These are phyloP conservation scores for Lasioglossum oenotherae DNA, from an alignment of 2,888 invertebrate species.

Conservation along the genomic window DNA sequence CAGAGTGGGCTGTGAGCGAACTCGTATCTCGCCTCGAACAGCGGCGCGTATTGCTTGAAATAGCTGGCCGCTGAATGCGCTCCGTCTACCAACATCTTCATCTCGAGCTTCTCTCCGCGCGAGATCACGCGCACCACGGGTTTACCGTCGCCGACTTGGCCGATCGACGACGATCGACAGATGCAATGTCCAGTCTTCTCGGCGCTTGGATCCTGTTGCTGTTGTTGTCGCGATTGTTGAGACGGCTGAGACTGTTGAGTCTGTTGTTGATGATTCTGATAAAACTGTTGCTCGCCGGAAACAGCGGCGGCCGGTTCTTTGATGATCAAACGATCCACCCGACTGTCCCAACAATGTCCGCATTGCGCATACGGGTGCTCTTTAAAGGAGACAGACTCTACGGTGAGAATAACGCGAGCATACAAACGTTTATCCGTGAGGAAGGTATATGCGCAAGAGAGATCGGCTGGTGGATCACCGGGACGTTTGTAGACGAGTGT, in stretches of 20 bases:
- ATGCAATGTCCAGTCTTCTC: constrained; percentile 89
- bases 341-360: constrained; percentile 92
- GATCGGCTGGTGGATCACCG: constrained; percentile 89
- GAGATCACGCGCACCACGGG: constrained; percentile 90
- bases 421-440: constrained; percentile 93
- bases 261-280: constrained; percentile 23
- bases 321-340: constrained; percentile 92
- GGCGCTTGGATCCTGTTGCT: not conserved
- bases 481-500: constrained; percentile 94
- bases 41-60: constrained; percentile 93
- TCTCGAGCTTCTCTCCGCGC: constrained; percentile 91
- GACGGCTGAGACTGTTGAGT: not conserved
- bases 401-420: constrained; percentile 92
- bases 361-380: constrained; percentile 87
- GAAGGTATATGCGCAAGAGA: constrained; percentile 93
- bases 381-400: constrained; percentile 92
- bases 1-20: constrained; percentile 96
- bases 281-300: constrained; percentile 78
- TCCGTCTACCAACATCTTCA: constrained; percentile 93
- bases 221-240: not conserved
- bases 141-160: constrained; percentile 69
- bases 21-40: constrained; percentile 94
- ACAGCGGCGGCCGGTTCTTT: constrained; percentile 54
- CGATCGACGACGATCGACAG: constrained; percentile 83
- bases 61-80: constrained; percentile 94